Evolutionary conservation across 2,888 invertebrate species (phyloP), one percentile per base, ranked within the genome.

Genomic region (Anorthoa munda): DNA sequence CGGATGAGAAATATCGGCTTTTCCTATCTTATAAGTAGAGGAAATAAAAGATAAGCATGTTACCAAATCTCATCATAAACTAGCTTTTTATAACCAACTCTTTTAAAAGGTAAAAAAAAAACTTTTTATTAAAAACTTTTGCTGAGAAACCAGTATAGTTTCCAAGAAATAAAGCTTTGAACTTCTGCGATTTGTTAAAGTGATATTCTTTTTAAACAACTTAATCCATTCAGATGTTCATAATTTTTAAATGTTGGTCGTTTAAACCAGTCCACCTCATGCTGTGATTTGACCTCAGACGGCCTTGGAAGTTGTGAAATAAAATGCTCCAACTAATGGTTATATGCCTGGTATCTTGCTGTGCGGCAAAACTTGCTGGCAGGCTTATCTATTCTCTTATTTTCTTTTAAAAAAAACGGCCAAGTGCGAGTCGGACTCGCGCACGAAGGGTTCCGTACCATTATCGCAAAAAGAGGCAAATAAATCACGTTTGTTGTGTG

Each of bases 181-280:
- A 59, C 39, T 81, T 48, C n/a, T 31, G 75, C 75, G 46, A 50
- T 63, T 60, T 39, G 21, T 21, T 15, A 26, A 21, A 60, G 63
- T 51, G 45, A 67, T 72, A 76, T 66, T 77, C 2, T 72, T 83
- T 82, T 66, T 26, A 13, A 73, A 85, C 70, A 26, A 70, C 71
- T 82, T 82, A 67, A 74, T 78, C 65, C 65, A 61, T 50, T 61
- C 9, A 73, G 17, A 39, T 61, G 46, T 18, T 31, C 26, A 51
- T 59, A 66, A 73, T 58, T 67, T 70, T 46, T 59, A 31, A 60
- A 23, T 21, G 61, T 39, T 53, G 18, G 53, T 67, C n/a, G 50
- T 65, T 56, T 65, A 74, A 82, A 75, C 82, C 74, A 70, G 85
- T 82, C 56, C 56, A 61, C 59, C 12, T 13, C 51, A 60, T 21